Conservation (phyloP, 2,888 invertebrate species). For the Phengaris alcon region DNA sequence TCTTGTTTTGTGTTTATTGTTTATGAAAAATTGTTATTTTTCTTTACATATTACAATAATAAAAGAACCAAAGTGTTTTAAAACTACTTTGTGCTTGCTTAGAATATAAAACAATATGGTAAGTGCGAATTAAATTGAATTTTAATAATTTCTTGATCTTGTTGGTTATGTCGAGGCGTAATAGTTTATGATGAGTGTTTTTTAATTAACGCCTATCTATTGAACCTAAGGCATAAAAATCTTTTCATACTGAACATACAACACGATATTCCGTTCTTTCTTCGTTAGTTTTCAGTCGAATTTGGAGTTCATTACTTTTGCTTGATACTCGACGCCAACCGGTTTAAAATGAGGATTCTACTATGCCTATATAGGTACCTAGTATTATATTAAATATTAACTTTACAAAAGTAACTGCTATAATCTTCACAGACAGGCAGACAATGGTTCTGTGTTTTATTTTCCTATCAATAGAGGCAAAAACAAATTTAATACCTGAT, state of each 20-base stretch:
- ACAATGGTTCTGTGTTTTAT: too few relatives aligned
- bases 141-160: not conserved
- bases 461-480: too few relatives aligned
- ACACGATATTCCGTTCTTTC: too few relatives aligned
- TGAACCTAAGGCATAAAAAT: too few relatives aligned
- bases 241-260: not conserved
- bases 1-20: slow-evolving; percentile 12
- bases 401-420: too few relatives aligned
- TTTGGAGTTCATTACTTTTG: not conserved
- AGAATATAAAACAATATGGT: not conserved
- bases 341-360: not conserved
- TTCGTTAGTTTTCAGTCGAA: not conserved
- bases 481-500: too few relatives aligned
- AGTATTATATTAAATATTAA: not conserved
- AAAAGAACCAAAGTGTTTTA: not conserved
- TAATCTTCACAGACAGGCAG: too few relatives aligned
- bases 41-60: not conserved
- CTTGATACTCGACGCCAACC: not conserved
- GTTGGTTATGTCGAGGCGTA: slow-evolving; percentile 14
- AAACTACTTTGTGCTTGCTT: not conserved
- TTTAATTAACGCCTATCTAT: too few relatives aligned
- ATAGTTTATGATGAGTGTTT: not conserved
- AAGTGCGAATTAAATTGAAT: not conserved
- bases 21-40: not conserved
- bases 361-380: too few relatives aligned